Percentiles rank a stretch among this genome's conserved stretches.
Conservation (phyloP, 2,113 vertebrate species). For the Sprattus sprattus region DNA sequence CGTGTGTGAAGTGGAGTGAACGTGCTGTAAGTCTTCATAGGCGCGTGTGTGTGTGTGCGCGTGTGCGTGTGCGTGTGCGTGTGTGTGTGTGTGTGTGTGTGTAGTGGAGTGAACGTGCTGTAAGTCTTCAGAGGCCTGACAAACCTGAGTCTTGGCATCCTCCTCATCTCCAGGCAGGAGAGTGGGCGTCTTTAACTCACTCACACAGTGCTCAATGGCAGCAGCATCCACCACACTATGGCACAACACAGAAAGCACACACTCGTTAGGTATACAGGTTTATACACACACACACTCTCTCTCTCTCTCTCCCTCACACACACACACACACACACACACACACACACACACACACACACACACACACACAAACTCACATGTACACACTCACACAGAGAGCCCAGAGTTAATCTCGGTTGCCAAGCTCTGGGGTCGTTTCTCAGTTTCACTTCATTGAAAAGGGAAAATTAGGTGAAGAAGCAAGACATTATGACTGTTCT, state of each 20-base stretch:
- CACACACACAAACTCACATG: not conserved
- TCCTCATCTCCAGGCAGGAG: constrained; percentile 66
- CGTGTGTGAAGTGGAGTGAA: too few relatives aligned
- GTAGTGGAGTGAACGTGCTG: too few relatives aligned
- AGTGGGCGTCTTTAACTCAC: constrained; percentile 74
- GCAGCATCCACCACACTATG: constrained; percentile 75
- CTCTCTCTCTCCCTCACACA: too few relatives aligned
- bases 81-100: too few relatives aligned
- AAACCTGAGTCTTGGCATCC: constrained; percentile 82
- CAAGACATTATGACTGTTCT: not conserved
- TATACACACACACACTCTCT: not conserved
- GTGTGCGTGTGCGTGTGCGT: too few relatives aligned
- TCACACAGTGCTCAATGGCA: constrained; percentile 73
- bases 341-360: not conserved
- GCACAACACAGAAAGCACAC: constrained; percentile 40
- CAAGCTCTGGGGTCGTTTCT: too few relatives aligned
- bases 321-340: not conserved
- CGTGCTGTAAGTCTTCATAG: too few relatives aligned
- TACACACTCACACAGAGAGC: not conserved
- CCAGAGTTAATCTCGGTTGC: not conserved
- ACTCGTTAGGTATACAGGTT: not conserved
- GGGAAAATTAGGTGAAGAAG: not conserved
- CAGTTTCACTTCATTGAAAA: not conserved
- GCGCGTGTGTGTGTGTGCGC: too few relatives aligned
- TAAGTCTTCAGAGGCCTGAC: constrained; percentile 17